These are phyloP conservation scores for Pantherophis vulpinus DNA, from an alignment of 2,797 vertebrate species.

Conservation along the genomic window DNA sequence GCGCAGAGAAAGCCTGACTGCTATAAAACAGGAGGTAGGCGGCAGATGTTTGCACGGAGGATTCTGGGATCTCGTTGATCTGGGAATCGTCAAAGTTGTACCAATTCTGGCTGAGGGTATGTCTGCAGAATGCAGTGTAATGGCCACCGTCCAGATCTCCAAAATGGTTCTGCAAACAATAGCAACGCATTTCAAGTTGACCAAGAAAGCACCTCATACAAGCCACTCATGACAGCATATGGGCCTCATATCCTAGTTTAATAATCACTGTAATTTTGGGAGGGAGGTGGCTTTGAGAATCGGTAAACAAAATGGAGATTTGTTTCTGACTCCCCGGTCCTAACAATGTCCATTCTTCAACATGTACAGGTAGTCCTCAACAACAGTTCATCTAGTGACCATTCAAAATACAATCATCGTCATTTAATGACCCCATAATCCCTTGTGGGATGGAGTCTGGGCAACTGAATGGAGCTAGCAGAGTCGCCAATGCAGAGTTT, in stretches of 20 bases:
- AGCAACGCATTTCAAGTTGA: background rate
- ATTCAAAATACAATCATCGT: too few species aligned
- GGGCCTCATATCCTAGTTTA: background rate
- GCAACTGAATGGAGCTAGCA: too few species aligned
- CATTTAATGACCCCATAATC: too few species aligned
- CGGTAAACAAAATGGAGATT: background rate
- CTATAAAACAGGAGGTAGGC: slow-evolving; percentile 85
- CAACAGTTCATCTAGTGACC: too few species aligned
- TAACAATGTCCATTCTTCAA: background rate
- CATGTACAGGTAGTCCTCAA: too few species aligned
- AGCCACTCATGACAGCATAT: background rate
- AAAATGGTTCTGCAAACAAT: slow-evolving; percentile 77
- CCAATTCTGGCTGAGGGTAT: slow-evolving; percentile 73
- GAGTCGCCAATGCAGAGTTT: too few species aligned
- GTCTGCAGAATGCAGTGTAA: slow-evolving; percentile 84
- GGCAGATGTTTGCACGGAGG: slow-evolving; percentile 73
- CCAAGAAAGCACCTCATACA: background rate
- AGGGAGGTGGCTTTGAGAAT: background rate
- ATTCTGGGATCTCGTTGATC: slow-evolving; percentile 72
- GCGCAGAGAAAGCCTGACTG: slow-evolving; percentile 69
- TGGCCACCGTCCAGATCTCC: slow-evolving; percentile 84
- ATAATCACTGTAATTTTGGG: background rate
- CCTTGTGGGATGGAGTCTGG: too few species aligned
- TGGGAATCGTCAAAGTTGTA: slow-evolving; percentile 78
- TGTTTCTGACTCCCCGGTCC: background rate